Evolutionary conservation across 2,797 vertebrate genomes (phyloP).

Genomic region (Acipenser oxyrinchus): DNA sequence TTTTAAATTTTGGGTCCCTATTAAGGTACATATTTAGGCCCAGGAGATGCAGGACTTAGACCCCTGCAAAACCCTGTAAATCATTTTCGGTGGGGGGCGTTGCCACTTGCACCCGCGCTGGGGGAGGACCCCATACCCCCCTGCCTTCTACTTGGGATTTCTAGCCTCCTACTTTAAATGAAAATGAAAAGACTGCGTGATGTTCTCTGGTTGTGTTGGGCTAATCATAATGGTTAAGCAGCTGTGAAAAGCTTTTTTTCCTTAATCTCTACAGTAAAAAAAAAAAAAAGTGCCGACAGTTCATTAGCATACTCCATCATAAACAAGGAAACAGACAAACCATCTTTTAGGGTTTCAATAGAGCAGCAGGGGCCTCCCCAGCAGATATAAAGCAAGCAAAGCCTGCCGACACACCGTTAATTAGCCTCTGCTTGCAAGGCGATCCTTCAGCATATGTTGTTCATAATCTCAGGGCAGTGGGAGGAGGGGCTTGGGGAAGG

Average conservation of each 20-base stretch:
- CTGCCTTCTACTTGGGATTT: too few relatives aligned
- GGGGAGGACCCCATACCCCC: too few relatives aligned
- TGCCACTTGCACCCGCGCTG: too few relatives aligned
- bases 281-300: slow-evolving; percentile 16
- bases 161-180: too few relatives aligned
- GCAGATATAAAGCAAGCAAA: slow-evolving; percentile 22
- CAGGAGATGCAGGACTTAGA: too few relatives aligned
- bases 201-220: slow-evolving; percentile 23
- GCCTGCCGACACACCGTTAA: slow-evolving; percentile 33
- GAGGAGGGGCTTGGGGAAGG: slow-evolving; percentile 5
- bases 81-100: too few relatives aligned
- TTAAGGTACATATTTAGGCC: too few relatives aligned
- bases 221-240: slow-evolving; percentile 41
- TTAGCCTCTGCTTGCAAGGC: slow-evolving; percentile 40
- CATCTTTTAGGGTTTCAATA: slow-evolving; percentile 37
- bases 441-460: slow-evolving; percentile 38
- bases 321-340: slow-evolving; percentile 29
- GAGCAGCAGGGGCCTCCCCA: slow-evolving; percentile 45
- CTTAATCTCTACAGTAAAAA: slow-evolving; percentile 42
- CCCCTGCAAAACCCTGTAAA: too few relatives aligned
- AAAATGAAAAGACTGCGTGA: background rate
- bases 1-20: too few relatives aligned
- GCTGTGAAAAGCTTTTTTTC: slow-evolving; percentile 42
- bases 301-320: slow-evolving; percentile 46
- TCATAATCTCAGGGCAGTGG: slow-evolving; percentile 34